A percentile compares a stretch with the other conserved stretches of the same genome.
Evolutionary conservation across 2,888 invertebrate species (phyloP).

Genomic region (Listrodromus nycthemerus): DNA sequence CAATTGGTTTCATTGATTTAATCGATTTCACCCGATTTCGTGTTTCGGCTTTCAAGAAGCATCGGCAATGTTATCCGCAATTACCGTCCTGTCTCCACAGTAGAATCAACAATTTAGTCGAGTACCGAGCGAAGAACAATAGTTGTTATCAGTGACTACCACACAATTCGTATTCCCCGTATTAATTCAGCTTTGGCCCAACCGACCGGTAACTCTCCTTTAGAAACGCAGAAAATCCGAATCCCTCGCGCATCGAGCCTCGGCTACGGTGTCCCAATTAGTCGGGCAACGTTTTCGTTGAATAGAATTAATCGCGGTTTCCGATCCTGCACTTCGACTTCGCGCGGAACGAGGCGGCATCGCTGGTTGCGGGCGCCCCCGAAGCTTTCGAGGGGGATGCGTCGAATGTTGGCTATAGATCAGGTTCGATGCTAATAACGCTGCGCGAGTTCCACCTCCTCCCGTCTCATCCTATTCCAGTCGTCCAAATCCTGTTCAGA

Average conservation of each 20-base stretch:
- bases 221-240: slow-evolving; percentile 34
- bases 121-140: slow-evolving; percentile 26
- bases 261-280: slow-evolving; percentile 60
- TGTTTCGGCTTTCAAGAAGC: too few species aligned
- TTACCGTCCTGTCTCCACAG: neutral
- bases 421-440: neutral
- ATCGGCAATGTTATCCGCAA: too few species aligned
- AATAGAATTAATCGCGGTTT: slow-evolving; percentile 69
- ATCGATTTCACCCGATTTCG: too few species aligned
- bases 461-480: slow-evolving; percentile 34
- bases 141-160: slow-evolving; percentile 55
- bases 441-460: slow-evolving; percentile 36
- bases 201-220: slow-evolving; percentile 20
- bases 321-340: slow-evolving; percentile 64
- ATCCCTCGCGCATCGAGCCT: slow-evolving; percentile 35
- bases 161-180: slow-evolving; percentile 17
- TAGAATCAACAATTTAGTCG: slow-evolving; percentile 36
- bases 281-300: slow-evolving; percentile 64
- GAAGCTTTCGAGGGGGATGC: slow-evolving; percentile 68
- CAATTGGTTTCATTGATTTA: too few species aligned
- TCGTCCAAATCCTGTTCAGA: slow-evolving; percentile 62
- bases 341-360: slow-evolving; percentile 38
- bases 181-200: slow-evolving; percentile 54
- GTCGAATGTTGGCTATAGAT: slow-evolving; percentile 72
- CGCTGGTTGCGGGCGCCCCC: neutral